phyloP scores from a whole-genome alignment of 2,797 vertebrate species.

The Platalea minor region DNA sequence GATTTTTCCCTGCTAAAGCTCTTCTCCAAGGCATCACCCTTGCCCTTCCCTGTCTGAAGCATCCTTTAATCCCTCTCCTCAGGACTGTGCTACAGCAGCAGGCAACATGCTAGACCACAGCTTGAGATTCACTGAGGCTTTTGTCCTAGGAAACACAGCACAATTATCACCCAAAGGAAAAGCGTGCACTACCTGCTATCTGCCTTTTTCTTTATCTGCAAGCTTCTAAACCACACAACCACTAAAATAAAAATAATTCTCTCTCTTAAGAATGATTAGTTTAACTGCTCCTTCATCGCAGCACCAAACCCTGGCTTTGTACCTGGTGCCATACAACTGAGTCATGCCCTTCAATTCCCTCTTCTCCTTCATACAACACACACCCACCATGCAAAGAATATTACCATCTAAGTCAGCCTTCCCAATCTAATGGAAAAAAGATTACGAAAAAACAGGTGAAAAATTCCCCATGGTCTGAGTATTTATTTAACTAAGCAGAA shows the following conservation, averaged over 20 bases:
- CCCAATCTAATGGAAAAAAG: neutral
- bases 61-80: neutral
- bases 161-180: neutral
- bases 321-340: neutral
- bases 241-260: neutral
- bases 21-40: neutral
- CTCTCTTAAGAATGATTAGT: neutral
- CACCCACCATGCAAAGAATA: rapidly evolving
- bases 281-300: neutral
- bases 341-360: neutral
- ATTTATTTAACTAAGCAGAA: neutral
- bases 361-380: neutral
- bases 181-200: neutral
- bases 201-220: neutral
- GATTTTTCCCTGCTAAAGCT: neutral
- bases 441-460: neutral
- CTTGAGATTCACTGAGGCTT: neutral
- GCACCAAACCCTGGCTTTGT: neutral
- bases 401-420: neutral
- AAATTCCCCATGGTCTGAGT: rapidly evolving
- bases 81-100: neutral
- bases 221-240: neutral
- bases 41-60: neutral
- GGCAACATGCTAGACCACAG: neutral
- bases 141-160: neutral